Evolutionary conservation across 2,797 vertebrate species (phyloP).

Genomic region (Enteromius anoplus): DNA sequence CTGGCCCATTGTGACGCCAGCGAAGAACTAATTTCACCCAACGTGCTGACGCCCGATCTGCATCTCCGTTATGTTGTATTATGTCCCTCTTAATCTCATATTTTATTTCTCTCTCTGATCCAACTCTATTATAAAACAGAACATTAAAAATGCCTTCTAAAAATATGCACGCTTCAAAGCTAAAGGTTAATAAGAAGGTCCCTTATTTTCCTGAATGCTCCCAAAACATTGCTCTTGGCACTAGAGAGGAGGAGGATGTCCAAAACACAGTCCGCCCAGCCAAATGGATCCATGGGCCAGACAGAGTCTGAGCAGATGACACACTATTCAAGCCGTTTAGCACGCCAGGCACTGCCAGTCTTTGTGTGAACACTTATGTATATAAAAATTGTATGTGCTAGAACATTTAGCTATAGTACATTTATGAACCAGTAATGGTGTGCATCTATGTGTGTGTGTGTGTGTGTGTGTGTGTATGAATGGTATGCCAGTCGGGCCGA

Average conservation of each 20-base stretch:
- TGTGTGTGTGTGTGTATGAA: conserved; percentile 12
- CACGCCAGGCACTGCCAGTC: conserved; percentile 73
- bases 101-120: conserved; percentile 42
- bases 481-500: conserved; percentile 69
- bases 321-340: conserved; percentile 81
- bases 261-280: conserved; percentile 73
- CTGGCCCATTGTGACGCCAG: conserved; percentile 76
- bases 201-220: conserved; percentile 67
- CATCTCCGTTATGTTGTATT: conserved; percentile 38
- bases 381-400: background rate
- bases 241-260: conserved; percentile 68
- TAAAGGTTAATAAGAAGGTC: conserved; percentile 73
- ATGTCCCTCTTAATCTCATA: conserved; percentile 28
- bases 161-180: conserved; percentile 63
- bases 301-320: conserved; percentile 83
- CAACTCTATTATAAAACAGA: conserved; percentile 58
- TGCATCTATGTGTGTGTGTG: background rate
- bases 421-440: background rate
- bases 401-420: background rate
- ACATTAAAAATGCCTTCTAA: conserved; percentile 72
- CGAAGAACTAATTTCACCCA: conserved; percentile 75
- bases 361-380: conserved; percentile 14
- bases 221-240: conserved; percentile 70
- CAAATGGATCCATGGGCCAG: conserved; percentile 80
- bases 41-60: conserved; percentile 59